Evolutionary conservation across 2,888 invertebrate species (phyloP).

Genomic region (Sylvicola fuscatus): DNA sequence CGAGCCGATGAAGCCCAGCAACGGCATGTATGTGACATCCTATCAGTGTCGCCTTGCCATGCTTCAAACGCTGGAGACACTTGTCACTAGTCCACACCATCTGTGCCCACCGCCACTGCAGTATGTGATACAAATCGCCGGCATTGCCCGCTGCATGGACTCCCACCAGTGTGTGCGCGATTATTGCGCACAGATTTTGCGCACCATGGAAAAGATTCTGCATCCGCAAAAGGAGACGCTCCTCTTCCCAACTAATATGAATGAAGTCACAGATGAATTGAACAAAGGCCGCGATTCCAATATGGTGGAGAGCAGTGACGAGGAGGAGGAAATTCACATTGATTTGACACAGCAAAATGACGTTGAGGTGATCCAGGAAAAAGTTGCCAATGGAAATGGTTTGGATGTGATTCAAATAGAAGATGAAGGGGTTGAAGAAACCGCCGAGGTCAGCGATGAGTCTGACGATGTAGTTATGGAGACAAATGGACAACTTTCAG

Average conservation of each 20-base stretch:
- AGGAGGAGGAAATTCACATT: too few relatives aligned
- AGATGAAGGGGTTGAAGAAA: too few relatives aligned
- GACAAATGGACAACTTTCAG: too few relatives aligned
- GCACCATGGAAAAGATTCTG: conserved; percentile 13
- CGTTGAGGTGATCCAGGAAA: too few relatives aligned
- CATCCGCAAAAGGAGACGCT: conserved; percentile 17
- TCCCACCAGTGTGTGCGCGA: conserved; percentile 9
- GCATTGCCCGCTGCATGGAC: conserved; percentile 12
- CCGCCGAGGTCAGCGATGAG: too few relatives aligned
- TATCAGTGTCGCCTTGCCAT: conserved; percentile 11
- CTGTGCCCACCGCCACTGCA: conserved; percentile 16
- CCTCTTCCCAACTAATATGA: conserved; percentile 12
- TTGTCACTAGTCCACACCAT: conserved; percentile 12
- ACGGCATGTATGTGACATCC: conserved; percentile 6
- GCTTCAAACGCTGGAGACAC: conserved; percentile 10
- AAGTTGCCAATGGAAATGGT: too few relatives aligned
- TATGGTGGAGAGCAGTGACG: background rate
- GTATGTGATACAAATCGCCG: conserved; percentile 11
- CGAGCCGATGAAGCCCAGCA: background rate
- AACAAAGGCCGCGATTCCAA: background rate
- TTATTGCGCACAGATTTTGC: conserved; percentile 9
- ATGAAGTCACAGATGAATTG: conserved; percentile 11
- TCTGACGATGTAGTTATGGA: too few relatives aligned
- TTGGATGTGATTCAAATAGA: too few relatives aligned
- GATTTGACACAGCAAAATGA: too few relatives aligned